A percentile compares a stretch with the other conserved stretches of the same genome.
These are phyloP conservation scores for Drosophila arawakana DNA, from an alignment of 1,140 invertebrate species.

Conservation along the genomic window DNA sequence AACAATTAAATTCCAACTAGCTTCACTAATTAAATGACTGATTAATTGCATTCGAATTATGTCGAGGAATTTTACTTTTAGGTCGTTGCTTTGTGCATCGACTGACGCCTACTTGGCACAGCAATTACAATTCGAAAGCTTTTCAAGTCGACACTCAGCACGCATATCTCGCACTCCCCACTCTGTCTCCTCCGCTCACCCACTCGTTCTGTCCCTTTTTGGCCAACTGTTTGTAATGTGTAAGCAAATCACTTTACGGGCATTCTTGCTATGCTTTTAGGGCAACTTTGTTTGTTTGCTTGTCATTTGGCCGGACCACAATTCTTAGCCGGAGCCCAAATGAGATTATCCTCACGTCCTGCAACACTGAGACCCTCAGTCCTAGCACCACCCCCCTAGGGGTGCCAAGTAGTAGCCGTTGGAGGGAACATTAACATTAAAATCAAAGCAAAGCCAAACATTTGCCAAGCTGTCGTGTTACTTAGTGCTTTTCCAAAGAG, in stretches of 20 bases:
- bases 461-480: constrained; percentile 75
- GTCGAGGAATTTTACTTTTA: background rate
- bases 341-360: constrained; percentile 55
- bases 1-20: too few relatives aligned
- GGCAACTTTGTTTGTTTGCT: constrained; percentile 44
- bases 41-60: too few relatives aligned
- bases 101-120: constrained; percentile 7
- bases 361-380: constrained; percentile 37
- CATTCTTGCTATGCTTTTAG: constrained; percentile 39
- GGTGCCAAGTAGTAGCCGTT: too few relatives aligned
- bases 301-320: constrained; percentile 37
- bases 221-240: background rate
- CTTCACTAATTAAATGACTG: too few relatives aligned
- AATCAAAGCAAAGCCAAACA: constrained; percentile 77
- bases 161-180: background rate
- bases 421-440: constrained; percentile 55
- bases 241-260: constrained; percentile 39
- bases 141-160: background rate
- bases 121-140: constrained; percentile 30
- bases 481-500: constrained; percentile 43
- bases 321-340: constrained; percentile 45
- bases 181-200: background rate
- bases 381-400: too few relatives aligned
- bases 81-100: background rate
- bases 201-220: background rate